Evolutionary conservation across 2,113 vertebrate species (phyloP).

Genomic region (Pseudorectes ferrugineus): DNA sequence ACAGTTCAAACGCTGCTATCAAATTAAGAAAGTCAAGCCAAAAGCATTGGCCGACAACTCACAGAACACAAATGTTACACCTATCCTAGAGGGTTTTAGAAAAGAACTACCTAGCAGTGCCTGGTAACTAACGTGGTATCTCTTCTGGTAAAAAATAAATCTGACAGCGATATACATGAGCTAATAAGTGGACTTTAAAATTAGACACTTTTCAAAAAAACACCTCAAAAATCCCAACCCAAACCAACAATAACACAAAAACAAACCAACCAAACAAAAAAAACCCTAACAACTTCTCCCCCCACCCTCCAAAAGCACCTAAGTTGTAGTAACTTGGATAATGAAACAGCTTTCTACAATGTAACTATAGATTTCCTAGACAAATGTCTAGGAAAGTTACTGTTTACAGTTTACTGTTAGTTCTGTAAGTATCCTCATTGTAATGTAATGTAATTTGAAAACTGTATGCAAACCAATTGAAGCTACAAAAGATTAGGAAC

Average conservation of each 20-base stretch:
- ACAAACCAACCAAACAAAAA: fast-evolving
- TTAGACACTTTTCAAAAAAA: neutral
- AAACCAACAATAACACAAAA: neutral
- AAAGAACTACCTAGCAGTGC: neutral
- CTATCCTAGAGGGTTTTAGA: neutral
- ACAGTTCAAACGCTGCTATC: neutral
- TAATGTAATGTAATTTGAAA: neutral
- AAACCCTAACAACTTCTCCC: fast-evolving
- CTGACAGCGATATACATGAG: neutral
- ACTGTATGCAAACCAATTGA: neutral
- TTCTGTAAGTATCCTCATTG: neutral
- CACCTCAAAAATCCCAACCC: neutral
- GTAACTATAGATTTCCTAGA: neutral
- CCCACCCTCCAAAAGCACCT: fast-evolving
- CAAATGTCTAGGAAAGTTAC: neutral
- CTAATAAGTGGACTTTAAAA: neutral
- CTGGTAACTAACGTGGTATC: neutral
- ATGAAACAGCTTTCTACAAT: neutral
- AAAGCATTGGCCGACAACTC: neutral
- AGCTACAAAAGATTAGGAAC: neutral
- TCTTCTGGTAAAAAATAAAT: neutral
- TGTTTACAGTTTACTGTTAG: neutral
- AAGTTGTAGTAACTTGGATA: neutral
- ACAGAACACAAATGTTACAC: neutral
- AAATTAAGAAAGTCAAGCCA: neutral